Base-by-base conservation (phyloP, 2,113 vertebrate species). In the Chionodraco myersi region DNA sequence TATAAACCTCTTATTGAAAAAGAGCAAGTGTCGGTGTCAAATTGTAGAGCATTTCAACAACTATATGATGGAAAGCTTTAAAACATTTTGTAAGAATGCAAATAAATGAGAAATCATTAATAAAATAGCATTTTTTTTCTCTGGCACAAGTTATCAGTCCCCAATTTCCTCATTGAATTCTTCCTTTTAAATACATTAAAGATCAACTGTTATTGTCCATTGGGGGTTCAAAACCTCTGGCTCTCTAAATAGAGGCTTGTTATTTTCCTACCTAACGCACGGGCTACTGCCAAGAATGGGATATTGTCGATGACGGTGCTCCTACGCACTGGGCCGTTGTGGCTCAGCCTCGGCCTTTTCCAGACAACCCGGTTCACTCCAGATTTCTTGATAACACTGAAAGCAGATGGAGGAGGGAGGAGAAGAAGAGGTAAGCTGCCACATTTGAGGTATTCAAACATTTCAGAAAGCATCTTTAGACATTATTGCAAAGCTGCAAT, bases 271-370 rank as follows among this genome's bases (percentile, higher is more conserved):
- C 94, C 94, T 16, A 95, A 95, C 0, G 98, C 98, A 67, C 98
- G 94, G 53, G 98, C 97, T 60, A 99, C 97, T 0, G 98, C 98
- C 85, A 99, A 92, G 88, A 99, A 99, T 0, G 98, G 98, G 59
- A 99, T 99, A 92, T 99, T 98, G 89, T 99, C 98, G 1, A 99
- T 98, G 77, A 99, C 93, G 0, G 98, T 99, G 91, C 98, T 99
- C 64, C 98, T 95, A 68, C 98, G 94, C 80, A 99, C 97, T 0
- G 98, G 98, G 16, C 98, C 98, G 0, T 96, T 98, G 92, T 99
- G 97, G 53, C 93, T 96, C 58, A 99, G 94, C 1, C 97, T 94
- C 1, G 98, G 98, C 53, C 98, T 95, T 92, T 99, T 99, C 98
- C 98, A 99, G 54, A 99, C 98, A 0, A 99, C 98, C 1, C 98